These are phyloP conservation scores for Chrysolophus pictus DNA, from an alignment of 2,797 vertebrate genomes.

Conservation along the genomic window DNA sequence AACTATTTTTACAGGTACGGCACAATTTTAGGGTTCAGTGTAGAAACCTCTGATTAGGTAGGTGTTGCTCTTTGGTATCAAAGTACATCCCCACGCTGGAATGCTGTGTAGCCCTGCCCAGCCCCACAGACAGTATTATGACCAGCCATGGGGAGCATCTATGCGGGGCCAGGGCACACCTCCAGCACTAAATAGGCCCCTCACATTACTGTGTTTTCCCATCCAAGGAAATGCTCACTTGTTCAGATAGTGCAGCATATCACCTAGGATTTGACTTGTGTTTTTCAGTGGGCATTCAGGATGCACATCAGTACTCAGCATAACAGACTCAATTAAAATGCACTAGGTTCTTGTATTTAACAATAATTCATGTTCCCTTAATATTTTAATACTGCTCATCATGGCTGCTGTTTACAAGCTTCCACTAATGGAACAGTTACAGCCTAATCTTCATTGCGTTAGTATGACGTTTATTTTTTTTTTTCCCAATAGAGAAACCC, in stretches of 20 bases:
- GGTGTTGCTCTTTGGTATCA: neutral
- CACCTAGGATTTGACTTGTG: neutral
- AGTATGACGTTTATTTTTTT: fast-evolving
- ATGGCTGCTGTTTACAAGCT: neutral
- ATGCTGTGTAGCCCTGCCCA: neutral
- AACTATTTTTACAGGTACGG: neutral
- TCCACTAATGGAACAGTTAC: neutral
- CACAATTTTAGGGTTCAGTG: neutral
- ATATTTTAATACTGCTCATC: neutral
- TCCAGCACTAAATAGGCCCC: neutral
- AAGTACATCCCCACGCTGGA: neutral
- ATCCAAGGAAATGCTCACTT: neutral
- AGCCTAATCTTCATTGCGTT: neutral
- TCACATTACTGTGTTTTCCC: neutral
- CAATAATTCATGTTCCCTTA: neutral
- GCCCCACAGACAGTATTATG: neutral
- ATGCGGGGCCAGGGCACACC: neutral
- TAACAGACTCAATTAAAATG: neutral
- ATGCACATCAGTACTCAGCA: neutral
- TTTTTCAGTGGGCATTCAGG: neutral
- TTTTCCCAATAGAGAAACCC: neutral
- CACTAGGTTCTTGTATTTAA: neutral
- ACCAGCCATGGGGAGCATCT: neutral
- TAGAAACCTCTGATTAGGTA: neutral
- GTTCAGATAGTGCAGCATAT: neutral